Evolutionary conservation across 2,888 invertebrate species (phyloP), one percentile per base, ranked within the genome.

Genomic region (Tetranychus truncatus): DNA sequence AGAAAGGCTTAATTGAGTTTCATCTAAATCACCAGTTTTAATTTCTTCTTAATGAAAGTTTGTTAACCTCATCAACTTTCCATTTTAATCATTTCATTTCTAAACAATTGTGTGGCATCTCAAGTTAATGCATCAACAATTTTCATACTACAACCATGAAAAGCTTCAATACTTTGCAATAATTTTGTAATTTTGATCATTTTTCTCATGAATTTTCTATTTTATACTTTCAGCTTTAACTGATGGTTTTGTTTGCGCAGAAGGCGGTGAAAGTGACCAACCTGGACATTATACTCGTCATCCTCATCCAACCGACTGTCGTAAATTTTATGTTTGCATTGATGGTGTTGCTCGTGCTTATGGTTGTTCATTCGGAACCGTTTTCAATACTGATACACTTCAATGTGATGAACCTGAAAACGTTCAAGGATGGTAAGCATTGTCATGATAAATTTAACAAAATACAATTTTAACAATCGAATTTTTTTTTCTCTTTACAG

Each of bases 391-490:
- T 80, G 93, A 92, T 81, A 89, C 90, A 80, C 92, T 93, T 80
- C 91, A 91, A 86, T 95, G 94, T 84, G 91, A 92, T 84, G 93
- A 93, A 82, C 94, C 94, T 79, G 92, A 92, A 86, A 92, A 92
- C 83, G 94, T 94, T 86, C 91, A 90, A 84, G 94, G 93, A 88
- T 94, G 93, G 44, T 69, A 69, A 69, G 69, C 11, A 21, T 6
- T 24, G n/a, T 24, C 20, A 9, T 21, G 6, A 20, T 11, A 24
- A 69, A 20, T 21, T 8, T 21, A 20, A 18, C 7, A 69, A 7
- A 24, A 24, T 24, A 69, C 24, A 5, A 11, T 69, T 4, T 21
- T 20, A 20, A 18, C 69, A 21, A 20, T 69, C 21, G 5, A 69
- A 24, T 4, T 21, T 20, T 1, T n/a, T 5, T 69, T n/a, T 67